Conservation (phyloP, 2,888 invertebrate genomes). For the Lithosia quadra region DNA sequence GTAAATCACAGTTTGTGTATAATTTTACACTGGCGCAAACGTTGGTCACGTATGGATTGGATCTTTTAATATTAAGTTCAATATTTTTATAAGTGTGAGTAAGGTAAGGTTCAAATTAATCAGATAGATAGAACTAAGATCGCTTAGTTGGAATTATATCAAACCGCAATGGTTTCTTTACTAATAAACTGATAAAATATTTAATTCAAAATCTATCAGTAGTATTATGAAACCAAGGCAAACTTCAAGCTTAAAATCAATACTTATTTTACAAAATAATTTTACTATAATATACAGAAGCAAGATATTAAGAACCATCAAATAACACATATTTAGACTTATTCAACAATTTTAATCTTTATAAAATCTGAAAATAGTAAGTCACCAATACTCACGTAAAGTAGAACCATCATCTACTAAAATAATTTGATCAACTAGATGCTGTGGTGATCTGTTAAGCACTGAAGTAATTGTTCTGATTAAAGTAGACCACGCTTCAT, state of each 20-base stretch:
- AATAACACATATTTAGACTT: too few species aligned
- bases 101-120: neutral
- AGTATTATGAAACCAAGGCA: too few species aligned
- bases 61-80: neutral
- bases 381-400: slow-evolving; percentile 88
- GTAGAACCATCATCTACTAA: slow-evolving; percentile 98
- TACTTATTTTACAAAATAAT: too few species aligned
- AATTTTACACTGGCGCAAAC: neutral
- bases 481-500: slow-evolving; percentile 99
- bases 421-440: slow-evolving; percentile 95
- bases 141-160: neutral
- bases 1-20: neutral
- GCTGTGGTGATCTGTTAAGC: slow-evolving; percentile 94
- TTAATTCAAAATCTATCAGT: too few species aligned
- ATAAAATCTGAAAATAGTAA: neutral
- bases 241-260: too few species aligned
- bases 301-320: too few species aligned
- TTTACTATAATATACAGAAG: too few species aligned
- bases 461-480: slow-evolving; percentile 98
- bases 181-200: neutral
- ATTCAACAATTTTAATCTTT: too few species aligned
- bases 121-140: neutral
- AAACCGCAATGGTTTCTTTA: neutral
- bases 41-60: neutral
- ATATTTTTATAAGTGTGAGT: neutral